Evolutionary conservation across 2,888 invertebrate genomes (phyloP).

Genomic region (Eristalis arbustorum): DNA sequence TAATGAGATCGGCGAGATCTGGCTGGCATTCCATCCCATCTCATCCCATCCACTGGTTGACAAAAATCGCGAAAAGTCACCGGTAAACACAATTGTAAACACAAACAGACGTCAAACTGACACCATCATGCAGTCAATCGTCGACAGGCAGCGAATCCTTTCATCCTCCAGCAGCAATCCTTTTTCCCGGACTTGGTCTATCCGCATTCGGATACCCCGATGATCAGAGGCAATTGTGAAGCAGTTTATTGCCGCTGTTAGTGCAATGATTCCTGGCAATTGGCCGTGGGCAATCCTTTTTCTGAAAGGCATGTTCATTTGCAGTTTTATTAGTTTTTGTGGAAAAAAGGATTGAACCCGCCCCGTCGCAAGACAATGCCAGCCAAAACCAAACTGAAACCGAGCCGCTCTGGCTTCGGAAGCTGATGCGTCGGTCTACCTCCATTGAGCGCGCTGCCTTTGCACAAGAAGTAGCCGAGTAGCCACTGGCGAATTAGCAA

Average conservation of each 20-base stretch:
- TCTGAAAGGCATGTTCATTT: slow-evolving; percentile 44
- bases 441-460: slow-evolving; percentile 42
- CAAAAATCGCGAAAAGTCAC: slow-evolving; percentile 3
- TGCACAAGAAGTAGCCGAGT: slow-evolving; percentile 31
- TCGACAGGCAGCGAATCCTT: slow-evolving; percentile 20
- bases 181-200: slow-evolving; percentile 30
- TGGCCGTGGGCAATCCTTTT: slow-evolving; percentile 57
- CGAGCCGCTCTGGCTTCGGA: slow-evolving; percentile 52
- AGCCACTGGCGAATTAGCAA: slow-evolving; percentile 64
- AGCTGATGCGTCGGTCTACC: slow-evolving; percentile 70
- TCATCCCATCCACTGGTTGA: neutral
- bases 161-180: slow-evolving; percentile 9
- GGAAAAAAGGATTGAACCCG: slow-evolving; percentile 58
- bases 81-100: slow-evolving; percentile 59
- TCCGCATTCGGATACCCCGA: slow-evolving; percentile 17
- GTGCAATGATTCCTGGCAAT: slow-evolving; percentile 66
- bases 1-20: neutral
- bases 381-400: slow-evolving; percentile 22
- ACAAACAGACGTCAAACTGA: neutral
- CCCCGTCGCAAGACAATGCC: slow-evolving; percentile 23
- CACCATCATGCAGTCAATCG: neutral
- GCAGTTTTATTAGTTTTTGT: slow-evolving; percentile 63
- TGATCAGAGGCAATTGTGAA: slow-evolving; percentile 65
- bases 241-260: slow-evolving; percentile 69
- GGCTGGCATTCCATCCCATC: neutral